phyloP scores from a whole-genome alignment of 2,797 vertebrate species.

The Harpagifer antarcticus region DNA sequence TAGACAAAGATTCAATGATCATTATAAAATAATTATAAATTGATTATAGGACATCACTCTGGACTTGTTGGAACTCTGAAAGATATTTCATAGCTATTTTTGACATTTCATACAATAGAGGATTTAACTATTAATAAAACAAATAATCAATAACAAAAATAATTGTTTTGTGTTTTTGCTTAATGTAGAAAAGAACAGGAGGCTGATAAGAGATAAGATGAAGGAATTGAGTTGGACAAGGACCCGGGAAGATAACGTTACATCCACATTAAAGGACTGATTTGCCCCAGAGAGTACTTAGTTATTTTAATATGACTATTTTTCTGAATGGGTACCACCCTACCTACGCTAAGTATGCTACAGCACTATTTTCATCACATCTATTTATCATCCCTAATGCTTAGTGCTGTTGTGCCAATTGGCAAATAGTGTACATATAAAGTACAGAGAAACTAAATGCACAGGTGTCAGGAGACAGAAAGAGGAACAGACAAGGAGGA shows the following conservation, averaged over 20 bases:
- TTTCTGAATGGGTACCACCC: background rate
- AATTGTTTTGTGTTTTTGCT: background rate
- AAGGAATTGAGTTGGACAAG: background rate
- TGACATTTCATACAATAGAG: background rate
- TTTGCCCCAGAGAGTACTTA: background rate
- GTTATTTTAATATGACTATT: background rate
- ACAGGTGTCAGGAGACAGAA: constrained; percentile 33
- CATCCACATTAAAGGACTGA: constrained; percentile 19
- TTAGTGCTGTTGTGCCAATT: background rate
- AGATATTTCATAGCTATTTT: background rate
- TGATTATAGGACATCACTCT: background rate
- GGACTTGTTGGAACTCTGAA: background rate
- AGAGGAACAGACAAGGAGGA: constrained; percentile 18
- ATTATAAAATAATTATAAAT: background rate
- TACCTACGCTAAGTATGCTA: background rate
- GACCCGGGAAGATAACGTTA: background rate
- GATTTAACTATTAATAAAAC: background rate
- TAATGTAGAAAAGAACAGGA: background rate
- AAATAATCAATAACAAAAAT: background rate
- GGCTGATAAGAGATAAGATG: background rate
- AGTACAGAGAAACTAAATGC: constrained; percentile 17
- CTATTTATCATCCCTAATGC: background rate
- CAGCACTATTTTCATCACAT: background rate
- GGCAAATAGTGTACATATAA: background rate
- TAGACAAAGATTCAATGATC: background rate